Conservation (phyloP, 2,888 invertebrate genomes). For the Drosophila phalerata region DNA sequence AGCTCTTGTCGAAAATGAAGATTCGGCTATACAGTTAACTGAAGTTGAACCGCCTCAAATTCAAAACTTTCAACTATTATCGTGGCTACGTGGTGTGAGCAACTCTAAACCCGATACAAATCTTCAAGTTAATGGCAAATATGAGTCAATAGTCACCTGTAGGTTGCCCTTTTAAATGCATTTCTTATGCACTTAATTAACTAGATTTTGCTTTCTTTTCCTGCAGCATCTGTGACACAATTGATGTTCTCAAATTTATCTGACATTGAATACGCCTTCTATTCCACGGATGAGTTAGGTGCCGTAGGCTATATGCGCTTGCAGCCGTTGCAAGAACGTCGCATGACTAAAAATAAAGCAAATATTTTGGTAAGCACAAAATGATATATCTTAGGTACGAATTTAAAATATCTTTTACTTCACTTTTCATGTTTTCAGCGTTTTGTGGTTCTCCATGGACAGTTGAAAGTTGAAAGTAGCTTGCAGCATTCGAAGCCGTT, state of each 20-base stretch:
- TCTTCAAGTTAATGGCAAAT: neutral
- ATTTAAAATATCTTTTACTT: neutral
- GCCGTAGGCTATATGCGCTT: conserved; percentile 68
- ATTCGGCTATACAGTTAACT: neutral
- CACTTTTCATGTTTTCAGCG: conserved; percentile 35
- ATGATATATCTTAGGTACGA: neutral
- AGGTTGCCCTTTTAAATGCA: conserved; percentile 10
- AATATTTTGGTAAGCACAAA: conserved; percentile 55
- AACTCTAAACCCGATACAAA: neutral
- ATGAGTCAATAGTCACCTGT: conserved; percentile 33
- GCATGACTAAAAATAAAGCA: conserved; percentile 57
- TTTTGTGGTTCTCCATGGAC: conserved; percentile 65
- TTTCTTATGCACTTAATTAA: neutral
- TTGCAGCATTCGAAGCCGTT: neutral
- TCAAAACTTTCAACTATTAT: conserved; percentile 8
- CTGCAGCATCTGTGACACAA: conserved; percentile 38
- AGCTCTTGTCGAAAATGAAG: neutral
- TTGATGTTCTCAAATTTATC: conserved; percentile 57
- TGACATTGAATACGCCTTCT: conserved; percentile 73
- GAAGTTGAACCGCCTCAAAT: neutral
- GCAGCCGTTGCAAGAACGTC: conserved; percentile 63
- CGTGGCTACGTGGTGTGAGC: conserved; percentile 45
- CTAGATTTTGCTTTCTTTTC: neutral
- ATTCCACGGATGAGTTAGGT: conserved; percentile 51
- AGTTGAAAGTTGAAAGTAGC: conserved; percentile 50